Base-by-base conservation (phyloP, 1,140 invertebrate species). In the Drosophila santomea region DNA sequence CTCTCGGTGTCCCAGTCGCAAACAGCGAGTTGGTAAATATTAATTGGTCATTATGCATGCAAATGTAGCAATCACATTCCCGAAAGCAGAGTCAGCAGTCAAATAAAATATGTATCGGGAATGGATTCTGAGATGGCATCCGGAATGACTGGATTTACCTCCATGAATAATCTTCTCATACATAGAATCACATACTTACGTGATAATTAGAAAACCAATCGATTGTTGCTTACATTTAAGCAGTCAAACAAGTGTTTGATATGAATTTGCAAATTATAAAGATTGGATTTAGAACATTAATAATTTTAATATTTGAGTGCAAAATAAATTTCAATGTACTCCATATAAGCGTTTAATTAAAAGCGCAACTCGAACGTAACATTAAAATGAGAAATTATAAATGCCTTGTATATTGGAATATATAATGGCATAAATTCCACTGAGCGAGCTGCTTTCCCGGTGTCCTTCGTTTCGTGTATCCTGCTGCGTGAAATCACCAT, bases 401-500 rank as follows among this genome's bases (percentile, higher is more conserved):
- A 50, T 48, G 47, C 45, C 38, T 45, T 50, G 50, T 52, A 72
- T 45, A 64, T 80, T 66, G 43, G 55, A 45, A 57, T 69, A 66
- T 56, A 73, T 54, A 73, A 60, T 43, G 57, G 36, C 61, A 75
- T 52, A 77, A 77, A 56, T 61, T 74, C 59, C 48, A 36, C 51
- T 55, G 11, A 50, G 41, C 73, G 25, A 76, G 76, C 62, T 61
- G 47, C 43, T 50, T 68, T 41, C 23, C 32, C 6, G 47, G 78
- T 63, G 20, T 43, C 50, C 50, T 55, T 43, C 50, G 41, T 55
- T 43, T 32, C 14, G 14, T 3, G 50, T 36, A 52, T 52, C 50
- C 50, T 52, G 55, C 55, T 57, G 55, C 23, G 38, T 41, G 39
- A 23, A 57, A 51, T 52, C 60, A 52, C 47, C 64, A 32, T 39